Evolutionary conservation across 2,797 vertebrate genomes (phyloP), one percentile per base, ranked within the genome.

Genomic region (Phoxinus dragarum): DNA sequence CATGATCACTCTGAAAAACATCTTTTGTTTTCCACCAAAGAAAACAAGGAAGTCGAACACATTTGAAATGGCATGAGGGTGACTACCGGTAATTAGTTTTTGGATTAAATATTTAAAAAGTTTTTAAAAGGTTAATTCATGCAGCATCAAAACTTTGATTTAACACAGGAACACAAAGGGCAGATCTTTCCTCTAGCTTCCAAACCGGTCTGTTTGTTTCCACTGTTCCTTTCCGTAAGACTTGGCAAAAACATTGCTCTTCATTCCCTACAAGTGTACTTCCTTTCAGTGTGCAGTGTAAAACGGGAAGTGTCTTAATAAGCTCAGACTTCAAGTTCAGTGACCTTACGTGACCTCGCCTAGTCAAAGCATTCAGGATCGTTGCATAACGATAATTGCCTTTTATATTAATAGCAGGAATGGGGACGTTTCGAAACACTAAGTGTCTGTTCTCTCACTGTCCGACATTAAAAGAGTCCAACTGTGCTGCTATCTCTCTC

Each of bases 181-280:
- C 80, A 81, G 38, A 34, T 67, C 52, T 68, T 84, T 40, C 38
- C 52, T 27, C 17, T 67, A 71, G 66, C 79, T 83, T 68, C 38
- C 38, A 78, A 85, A 83, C 61, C 52, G 0, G 59, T 12, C 12
- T 44, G 38, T 82, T 80, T 69, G 59, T 74, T 85, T 23, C 12
- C 47, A 86, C 47, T 66, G 69, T 86, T 84, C 49, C 72, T 82
- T 76, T 79, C 42, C 21, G n/a, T 61, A 66, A 86, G 75, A 89
- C 80, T 84, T 83, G 82, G 75, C 88, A 88, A 80, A 84, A 54
- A 81, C 49, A 74, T 69, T 67, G 19, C 4, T 59, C 34, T 31
- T 47, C 42, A 34, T n/a, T 6, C 64, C 14, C 44, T 69, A 49
- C 44, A 6, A 2, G 31, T 80, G 44, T 68, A 23, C 78, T 67